Percentiles rank a stretch among this genome's conserved stretches.
Conservation (phyloP, 2,888 invertebrate genomes). For the Cactoblastis cactorum region DNA sequence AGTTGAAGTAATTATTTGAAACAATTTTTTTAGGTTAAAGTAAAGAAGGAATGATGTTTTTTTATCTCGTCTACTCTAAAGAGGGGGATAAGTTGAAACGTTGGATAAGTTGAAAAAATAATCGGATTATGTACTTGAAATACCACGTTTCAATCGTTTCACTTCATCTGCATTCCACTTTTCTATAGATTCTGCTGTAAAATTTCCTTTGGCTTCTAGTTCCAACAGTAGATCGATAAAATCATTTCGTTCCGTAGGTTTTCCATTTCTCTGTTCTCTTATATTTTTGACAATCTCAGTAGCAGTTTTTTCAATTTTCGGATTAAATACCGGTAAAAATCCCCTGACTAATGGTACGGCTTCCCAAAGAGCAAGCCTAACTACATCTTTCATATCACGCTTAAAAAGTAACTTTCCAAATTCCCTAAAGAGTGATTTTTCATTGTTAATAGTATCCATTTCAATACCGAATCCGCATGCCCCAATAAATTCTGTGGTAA, state of each 20-base stretch:
- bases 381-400: slow-evolving; percentile 25
- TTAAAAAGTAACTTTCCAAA: slow-evolving; percentile 38
- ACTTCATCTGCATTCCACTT: slow-evolving; percentile 38
- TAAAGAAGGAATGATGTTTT: too few relatives aligned
- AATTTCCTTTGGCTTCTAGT: slow-evolving; percentile 41
- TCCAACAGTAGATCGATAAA: slow-evolving; percentile 38
- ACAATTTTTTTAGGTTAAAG: too few relatives aligned
- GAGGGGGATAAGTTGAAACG: too few relatives aligned
- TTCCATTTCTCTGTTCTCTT: slow-evolving; percentile 43
- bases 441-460: slow-evolving; percentile 44
- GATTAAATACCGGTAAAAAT: slow-evolving; percentile 25
- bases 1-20: too few relatives aligned
- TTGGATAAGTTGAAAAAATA: too few relatives aligned
- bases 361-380: slow-evolving; percentile 34
- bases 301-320: slow-evolving; percentile 25
- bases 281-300: slow-evolving; percentile 36
- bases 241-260: slow-evolving; percentile 47
- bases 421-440: slow-evolving; percentile 41
- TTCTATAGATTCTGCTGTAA: slow-evolving; percentile 50
- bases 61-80: too few relatives aligned
- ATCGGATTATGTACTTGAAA: too few relatives aligned
- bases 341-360: slow-evolving; percentile 40
- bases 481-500: slow-evolving; percentile 53
- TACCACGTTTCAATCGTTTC: too few relatives aligned
- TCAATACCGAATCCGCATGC: slow-evolving; percentile 54